Evolutionary conservation across 2,888 invertebrate genomes (phyloP).

Genomic region (Noctua janthe): DNA sequence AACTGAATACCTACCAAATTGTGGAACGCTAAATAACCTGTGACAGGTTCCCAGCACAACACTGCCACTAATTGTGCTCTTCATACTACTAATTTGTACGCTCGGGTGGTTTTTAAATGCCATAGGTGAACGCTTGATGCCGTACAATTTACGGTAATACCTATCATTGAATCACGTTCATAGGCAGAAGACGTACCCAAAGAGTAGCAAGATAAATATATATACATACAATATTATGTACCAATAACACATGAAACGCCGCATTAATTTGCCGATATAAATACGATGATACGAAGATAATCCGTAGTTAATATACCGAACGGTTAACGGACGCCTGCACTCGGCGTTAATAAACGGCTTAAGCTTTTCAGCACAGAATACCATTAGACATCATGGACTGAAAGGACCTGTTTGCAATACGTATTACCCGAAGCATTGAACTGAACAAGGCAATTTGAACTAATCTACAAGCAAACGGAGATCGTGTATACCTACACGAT

Average conservation of each 20-base stretch:
- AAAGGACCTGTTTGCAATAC: constrained; percentile 75
- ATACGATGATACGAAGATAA: constrained; percentile 31
- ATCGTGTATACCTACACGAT: constrained; percentile 61
- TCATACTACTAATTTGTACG: constrained; percentile 3
- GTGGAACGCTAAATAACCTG: not conserved
- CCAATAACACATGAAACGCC: constrained; percentile 15
- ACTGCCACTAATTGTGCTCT: not conserved
- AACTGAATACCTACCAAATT: not conserved
- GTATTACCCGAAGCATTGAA: constrained; percentile 78
- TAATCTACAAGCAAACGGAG: constrained; percentile 76
- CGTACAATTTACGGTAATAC: constrained; percentile 9
- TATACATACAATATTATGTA: not conserved
- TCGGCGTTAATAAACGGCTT: constrained; percentile 63
- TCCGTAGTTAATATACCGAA: constrained; percentile 48
- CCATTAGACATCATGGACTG: constrained; percentile 66
- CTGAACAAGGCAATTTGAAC: constrained; percentile 79
- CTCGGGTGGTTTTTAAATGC: constrained; percentile 30
- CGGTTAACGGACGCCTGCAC: constrained; percentile 54
- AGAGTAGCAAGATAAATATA: not conserved
- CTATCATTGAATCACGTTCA: constrained; percentile 8
- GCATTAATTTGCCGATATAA: constrained; percentile 19
- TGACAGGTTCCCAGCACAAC: constrained; percentile 4
- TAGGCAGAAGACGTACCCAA: not conserved
- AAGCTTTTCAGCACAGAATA: constrained; percentile 60
- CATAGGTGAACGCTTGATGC: constrained; percentile 3